phyloP scores from a whole-genome alignment of 2,888 invertebrate species.

The Glaucopsyche alexis region DNA sequence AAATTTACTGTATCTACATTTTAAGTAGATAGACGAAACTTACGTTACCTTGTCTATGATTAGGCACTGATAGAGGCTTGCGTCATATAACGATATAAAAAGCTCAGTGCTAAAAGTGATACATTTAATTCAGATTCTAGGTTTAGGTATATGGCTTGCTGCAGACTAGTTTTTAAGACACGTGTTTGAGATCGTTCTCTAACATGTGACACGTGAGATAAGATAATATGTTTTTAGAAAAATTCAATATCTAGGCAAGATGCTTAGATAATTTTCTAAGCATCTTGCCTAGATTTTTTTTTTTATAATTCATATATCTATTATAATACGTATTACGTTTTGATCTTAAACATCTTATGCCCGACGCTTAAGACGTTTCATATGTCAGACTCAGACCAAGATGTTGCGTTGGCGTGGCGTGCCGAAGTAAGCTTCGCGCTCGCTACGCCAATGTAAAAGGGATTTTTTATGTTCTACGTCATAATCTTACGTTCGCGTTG shows the following conservation, averaged over 20 bases:
- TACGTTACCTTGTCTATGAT: too few relatives aligned
- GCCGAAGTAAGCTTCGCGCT: background rate
- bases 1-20: too few relatives aligned
- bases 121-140: background rate
- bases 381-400: too few relatives aligned
- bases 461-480: background rate
- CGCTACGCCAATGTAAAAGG: background rate
- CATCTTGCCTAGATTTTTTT: too few relatives aligned
- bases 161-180: background rate
- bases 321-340: too few relatives aligned
- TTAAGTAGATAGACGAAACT: too few relatives aligned
- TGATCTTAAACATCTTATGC: too few relatives aligned
- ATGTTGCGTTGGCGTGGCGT: background rate
- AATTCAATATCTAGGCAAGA: background rate
- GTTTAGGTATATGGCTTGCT: background rate
- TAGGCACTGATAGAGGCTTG: too few relatives aligned
- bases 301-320: too few relatives aligned
- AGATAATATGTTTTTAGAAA: background rate
- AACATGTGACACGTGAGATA: background rate
- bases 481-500: background rate
- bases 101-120: background rate
- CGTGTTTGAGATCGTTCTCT: background rate
- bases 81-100: background rate
- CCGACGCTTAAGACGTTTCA: too few relatives aligned
- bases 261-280: too few relatives aligned